Evolutionary conservation across 1,140 invertebrate species (phyloP), one percentile per base, ranked within the genome.

Genomic region (Hycleus cichorii): DNA sequence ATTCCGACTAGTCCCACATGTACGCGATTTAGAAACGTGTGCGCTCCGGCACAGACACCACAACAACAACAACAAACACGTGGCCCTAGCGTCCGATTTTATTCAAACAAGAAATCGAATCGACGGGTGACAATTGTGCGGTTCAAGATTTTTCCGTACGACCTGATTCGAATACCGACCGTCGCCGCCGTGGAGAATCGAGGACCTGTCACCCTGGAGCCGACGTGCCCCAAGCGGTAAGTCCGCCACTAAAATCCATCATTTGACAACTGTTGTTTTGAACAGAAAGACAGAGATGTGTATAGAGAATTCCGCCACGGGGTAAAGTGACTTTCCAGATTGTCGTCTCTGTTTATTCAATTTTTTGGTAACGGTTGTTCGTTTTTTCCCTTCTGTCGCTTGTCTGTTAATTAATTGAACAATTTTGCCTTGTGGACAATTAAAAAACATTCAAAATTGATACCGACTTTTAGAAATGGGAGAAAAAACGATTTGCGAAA

Each of bases 171-270:
- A 39, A 60, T 66, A 49, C 57, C 66, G 49, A 58, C 58, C 54
- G 69, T 77, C 73, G 74, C 58, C 54, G 69, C 58, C 54, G 69
- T 77, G 73, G 74, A 78, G 65, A 69, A 67, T 64, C 69, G 70
- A 69, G 68, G 63, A 62, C 69, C 74, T 70, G 72, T 75, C 77
- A 78, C 75, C 73, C 77, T 79, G 77, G 77, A 79, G 77, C 69
- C 77, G 69, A 74, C 77, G 74, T 79, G 76, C 66, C 77, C 77
- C 39, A 80, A 80, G 71, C 72, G 78, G 78, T 80, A 44, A 55
- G 57, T 55, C 26, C 43, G 4, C 11, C 9, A 8, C 11, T 42
- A 32, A 32, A 3, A 32, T 32, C 32, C 32, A 2, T 49, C 52
- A 54, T 46, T 45, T 54, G 52, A 45, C 52, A 46, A 54, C 38